A percentile compares a stretch with the other conserved stretches of the same genome.
These are phyloP conservation scores for Vombatus ursinus DNA, from an alignment of 2,113 vertebrate species.

Conservation along the genomic window DNA sequence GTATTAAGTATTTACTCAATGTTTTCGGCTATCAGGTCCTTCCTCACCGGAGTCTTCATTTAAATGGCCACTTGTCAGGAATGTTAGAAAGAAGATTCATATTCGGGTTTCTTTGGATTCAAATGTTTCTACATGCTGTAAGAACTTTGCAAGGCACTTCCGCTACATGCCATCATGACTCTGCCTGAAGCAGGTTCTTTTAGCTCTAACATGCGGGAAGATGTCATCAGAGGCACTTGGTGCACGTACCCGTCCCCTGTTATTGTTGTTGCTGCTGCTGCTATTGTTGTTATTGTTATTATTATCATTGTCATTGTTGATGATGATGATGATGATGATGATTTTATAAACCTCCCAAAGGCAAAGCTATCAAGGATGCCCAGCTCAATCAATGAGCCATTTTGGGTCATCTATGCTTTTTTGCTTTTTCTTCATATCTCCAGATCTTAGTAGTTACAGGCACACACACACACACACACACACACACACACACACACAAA, in stretches of 20 bases:
- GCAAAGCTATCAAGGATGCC: background rate
- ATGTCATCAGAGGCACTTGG: background rate
- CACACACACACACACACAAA: too few species aligned
- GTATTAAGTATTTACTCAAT: too few species aligned
- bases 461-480: too few species aligned
- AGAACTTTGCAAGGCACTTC: background rate
- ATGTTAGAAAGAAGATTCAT: background rate
- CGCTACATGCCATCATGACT: background rate
- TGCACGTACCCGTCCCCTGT: background rate
- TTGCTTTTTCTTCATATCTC: background rate
- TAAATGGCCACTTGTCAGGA: background rate
- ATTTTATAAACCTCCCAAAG: background rate
- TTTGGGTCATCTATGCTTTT: background rate
- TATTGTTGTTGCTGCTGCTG: too few species aligned
- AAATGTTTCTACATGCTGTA: background rate
- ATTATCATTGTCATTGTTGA: background rate
- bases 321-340: background rate
- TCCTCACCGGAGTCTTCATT: background rate
- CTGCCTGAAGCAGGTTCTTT: background rate
- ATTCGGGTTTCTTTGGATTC: background rate
- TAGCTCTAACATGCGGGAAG: background rate
- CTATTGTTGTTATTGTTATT: background rate
- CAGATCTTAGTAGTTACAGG: background rate
- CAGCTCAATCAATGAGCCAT: background rate
- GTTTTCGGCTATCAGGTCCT: background rate